Base-by-base conservation (phyloP, 2,113 vertebrate genomes). In the Corythornis vintsioides region DNA sequence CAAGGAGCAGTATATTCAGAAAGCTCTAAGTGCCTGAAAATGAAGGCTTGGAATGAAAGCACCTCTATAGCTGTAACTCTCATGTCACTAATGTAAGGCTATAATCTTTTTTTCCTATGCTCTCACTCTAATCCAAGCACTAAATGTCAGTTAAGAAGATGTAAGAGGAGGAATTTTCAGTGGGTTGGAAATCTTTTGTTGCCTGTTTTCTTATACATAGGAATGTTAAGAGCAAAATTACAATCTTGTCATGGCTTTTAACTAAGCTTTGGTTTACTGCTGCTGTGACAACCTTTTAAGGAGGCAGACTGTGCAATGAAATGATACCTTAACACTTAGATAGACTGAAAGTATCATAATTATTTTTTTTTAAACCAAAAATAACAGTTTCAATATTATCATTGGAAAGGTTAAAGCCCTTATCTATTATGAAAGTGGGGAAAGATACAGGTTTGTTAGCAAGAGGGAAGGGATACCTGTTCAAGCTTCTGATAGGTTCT, bases 281-380 rank as follows among this genome's bases (percentile, higher is more conserved):
- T 89, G 73, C 91, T 86, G 71, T 93, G 96, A 95, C 83, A 94
- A 77, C 78, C 75, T 95, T 90, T 95, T 92, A 92, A 93, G 81
- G 78, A 93, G 76, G 57, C 12, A 78, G 67, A 35, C 73, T 69
- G 79, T 86, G 91, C 93, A 94, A 90, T 92, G 48, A 92, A 93
- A 91, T 86, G 11, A 90, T 77, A 79, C 52, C 63, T 74, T 76
- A 74, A 35, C 38, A 76, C n/a, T 63, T 48, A 61, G 71, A 76
- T 66, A 64, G 45, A 81, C 55, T 38, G 33, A 53, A 83, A 92
- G 42, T 15, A 48, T 22, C 13, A 43, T 48, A 48, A 48, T 38
- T 45, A 21, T 57, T 28, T 13, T 48, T 64, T 43, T 73, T 13
- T 47, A 5, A 78, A 52, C 50, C 16, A 65, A 69, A 96, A 95